phyloP scores from a whole-genome alignment of 2,113 vertebrate species.

The Sinocyclocheilus grahami region DNA sequence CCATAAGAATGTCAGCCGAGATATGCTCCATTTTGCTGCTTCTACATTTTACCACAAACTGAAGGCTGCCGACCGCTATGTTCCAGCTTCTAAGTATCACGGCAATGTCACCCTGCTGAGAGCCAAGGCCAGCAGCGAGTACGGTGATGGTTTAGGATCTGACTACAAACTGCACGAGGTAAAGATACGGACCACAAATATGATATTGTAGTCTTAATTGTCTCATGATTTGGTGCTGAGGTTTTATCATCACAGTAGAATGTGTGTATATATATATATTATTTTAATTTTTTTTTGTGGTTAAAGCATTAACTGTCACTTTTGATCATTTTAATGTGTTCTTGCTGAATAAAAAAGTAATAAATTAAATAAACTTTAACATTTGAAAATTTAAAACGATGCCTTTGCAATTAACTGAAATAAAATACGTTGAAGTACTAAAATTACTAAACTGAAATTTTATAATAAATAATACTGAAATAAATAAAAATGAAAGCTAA shows the following conservation, averaged over 20 bases:
- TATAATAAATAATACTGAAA: too few species aligned
- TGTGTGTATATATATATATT: too few species aligned
- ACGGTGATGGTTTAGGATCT: constrained; percentile 82
- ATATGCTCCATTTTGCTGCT: constrained; percentile 84
- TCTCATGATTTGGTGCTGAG: background rate
- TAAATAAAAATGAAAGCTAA: too few species aligned
- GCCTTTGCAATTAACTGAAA: too few species aligned
- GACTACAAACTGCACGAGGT: constrained; percentile 96
- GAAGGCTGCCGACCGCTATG: constrained; percentile 88
- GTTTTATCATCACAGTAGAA: too few species aligned
- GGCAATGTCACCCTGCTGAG: constrained; percentile 86
- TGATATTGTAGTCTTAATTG: background rate
- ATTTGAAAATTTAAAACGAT: too few species aligned
- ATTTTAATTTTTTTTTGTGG: too few species aligned
- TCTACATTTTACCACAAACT: constrained; percentile 90
- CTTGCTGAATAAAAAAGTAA: too few species aligned
- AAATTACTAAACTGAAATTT: too few species aligned
- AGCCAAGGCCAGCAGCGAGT: constrained; percentile 81
- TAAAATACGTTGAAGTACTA: too few species aligned
- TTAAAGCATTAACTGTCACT: too few species aligned
- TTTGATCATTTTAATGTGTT: background rate
- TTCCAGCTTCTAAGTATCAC: constrained; percentile 82
- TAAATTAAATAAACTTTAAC: too few species aligned
- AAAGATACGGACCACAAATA: background rate
- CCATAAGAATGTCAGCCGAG: constrained; percentile 78